Conservation (phyloP, 1,140 invertebrate species). For the Camponotus pennsylvanicus region DNA sequence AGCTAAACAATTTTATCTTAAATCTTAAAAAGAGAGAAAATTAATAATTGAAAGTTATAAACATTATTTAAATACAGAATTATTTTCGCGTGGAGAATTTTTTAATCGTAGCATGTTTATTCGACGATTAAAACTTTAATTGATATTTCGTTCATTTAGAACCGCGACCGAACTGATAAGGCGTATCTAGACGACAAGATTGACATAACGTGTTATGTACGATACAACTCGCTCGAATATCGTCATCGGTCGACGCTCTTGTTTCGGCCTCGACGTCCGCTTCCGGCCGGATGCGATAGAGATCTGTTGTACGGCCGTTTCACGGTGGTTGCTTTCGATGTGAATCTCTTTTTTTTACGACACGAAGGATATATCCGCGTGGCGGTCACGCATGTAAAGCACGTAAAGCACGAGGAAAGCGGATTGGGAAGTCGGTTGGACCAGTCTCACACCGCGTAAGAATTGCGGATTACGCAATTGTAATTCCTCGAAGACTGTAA, state of each 20-base stretch:
- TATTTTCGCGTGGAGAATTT: not conserved
- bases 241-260: slow-evolving; percentile 29
- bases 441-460: not conserved
- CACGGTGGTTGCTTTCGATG: slow-evolving; percentile 23
- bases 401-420: slow-evolving; percentile 1
- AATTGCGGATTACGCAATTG: slow-evolving; percentile 5
- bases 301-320: slow-evolving; percentile 45
- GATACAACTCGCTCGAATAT: slow-evolving; percentile 3
- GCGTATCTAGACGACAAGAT: slow-evolving; percentile 29
- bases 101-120: not conserved
- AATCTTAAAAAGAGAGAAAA: not conserved
- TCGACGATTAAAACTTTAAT: not conserved
- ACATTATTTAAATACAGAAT: not conserved
- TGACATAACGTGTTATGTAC: slow-evolving; percentile 22
- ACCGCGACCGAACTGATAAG: not conserved
- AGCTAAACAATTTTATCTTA: not conserved
- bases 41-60: not conserved
- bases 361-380: not conserved
- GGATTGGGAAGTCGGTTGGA: not conserved
- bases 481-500: not conserved
- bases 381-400: not conserved
- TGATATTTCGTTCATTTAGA: not conserved
- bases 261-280: slow-evolving; percentile 17
- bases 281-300: slow-evolving; percentile 38
- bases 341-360: not conserved